Evolutionary conservation across 2,797 vertebrate species (phyloP).

Genomic region (Cynodonichthys magdalenae): DNA sequence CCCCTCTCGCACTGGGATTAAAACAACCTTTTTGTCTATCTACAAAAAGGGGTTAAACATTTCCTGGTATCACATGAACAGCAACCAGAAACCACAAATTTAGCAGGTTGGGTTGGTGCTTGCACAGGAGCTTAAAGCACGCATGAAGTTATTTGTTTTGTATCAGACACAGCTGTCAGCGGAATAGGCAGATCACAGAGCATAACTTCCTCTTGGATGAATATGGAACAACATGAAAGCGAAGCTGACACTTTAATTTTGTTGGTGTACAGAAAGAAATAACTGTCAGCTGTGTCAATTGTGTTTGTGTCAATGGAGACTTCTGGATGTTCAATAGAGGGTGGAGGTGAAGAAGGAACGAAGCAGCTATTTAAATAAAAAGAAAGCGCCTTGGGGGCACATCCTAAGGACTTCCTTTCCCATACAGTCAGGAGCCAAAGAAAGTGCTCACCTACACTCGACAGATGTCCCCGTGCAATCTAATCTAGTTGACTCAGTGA

Average conservation of each 20-base stretch:
- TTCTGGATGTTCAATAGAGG: constrained; percentile 56
- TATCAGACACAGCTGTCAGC: constrained; percentile 13
- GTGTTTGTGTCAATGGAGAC: constrained; percentile 43
- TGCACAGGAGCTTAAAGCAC: constrained; percentile 32
- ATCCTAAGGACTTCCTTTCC: constrained; percentile 70
- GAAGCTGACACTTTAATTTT: constrained; percentile 44
- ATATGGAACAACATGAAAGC: constrained; percentile 57
- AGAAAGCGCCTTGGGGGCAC: constrained; percentile 54
- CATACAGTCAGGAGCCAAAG: constrained; percentile 54
- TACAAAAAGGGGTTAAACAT: constrained; percentile 92
- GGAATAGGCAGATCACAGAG: constrained; percentile 31
- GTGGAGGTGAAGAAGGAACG: constrained; percentile 52
- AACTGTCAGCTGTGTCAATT: constrained; percentile 49
- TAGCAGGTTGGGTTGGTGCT: constrained; percentile 29
- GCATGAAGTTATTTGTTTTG: constrained; percentile 51
- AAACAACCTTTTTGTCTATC: constrained; percentile 87
- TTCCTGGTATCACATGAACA: constrained; percentile 85
- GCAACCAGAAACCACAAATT: constrained; percentile 69
- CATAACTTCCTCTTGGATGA: constrained; percentile 33
- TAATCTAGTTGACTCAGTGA: constrained; percentile 68
- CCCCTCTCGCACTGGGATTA: constrained; percentile 85
- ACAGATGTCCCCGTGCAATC: constrained; percentile 77
- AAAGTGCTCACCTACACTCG: constrained; percentile 66
- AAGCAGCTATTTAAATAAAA: constrained; percentile 41
- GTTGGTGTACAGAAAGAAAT: constrained; percentile 33